A percentile compares a stretch with the other conserved stretches of the same genome.
phyloP scores from a whole-genome alignment of 2,888 invertebrate species.

The Meteorus cinctellus region DNA sequence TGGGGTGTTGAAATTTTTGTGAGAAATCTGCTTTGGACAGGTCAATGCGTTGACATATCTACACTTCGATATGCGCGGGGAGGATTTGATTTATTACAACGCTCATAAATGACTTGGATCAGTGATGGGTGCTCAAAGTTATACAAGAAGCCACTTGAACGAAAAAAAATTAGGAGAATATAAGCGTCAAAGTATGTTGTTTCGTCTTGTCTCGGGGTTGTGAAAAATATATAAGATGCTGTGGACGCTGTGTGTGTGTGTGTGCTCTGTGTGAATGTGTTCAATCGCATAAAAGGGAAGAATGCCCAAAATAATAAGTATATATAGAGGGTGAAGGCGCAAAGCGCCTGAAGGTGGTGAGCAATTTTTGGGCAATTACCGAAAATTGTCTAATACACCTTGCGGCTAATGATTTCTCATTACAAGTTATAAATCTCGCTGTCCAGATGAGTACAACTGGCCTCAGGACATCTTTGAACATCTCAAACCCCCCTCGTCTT shows the following conservation, averaged over 20 bases:
- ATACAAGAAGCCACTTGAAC: background rate
- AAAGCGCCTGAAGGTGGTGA: slow-evolving; percentile 39
- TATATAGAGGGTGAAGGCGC: slow-evolving; percentile 6
- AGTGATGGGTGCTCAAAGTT: background rate
- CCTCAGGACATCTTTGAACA: slow-evolving; percentile 56
- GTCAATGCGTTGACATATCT: background rate
- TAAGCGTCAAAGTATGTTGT: background rate
- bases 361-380: slow-evolving; percentile 71
- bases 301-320: slow-evolving; percentile 7
- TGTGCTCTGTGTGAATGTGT: background rate
- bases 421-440: slow-evolving; percentile 72
- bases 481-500: slow-evolving; percentile 37
- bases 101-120: background rate
- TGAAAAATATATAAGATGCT: background rate
- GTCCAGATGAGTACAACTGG: slow-evolving; percentile 46
- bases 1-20: background rate
- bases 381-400: slow-evolving; percentile 72
- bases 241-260: background rate
- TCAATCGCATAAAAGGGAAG: slow-evolving; percentile 5
- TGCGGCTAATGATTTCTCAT: slow-evolving; percentile 73
- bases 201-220: background rate
- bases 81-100: slow-evolving; percentile 8
- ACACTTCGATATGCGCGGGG: background rate
- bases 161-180: background rate
- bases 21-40: slow-evolving; percentile 1